phyloP scores from a whole-genome alignment of 2,888 invertebrate genomes.

The Clusia tigrina region DNA sequence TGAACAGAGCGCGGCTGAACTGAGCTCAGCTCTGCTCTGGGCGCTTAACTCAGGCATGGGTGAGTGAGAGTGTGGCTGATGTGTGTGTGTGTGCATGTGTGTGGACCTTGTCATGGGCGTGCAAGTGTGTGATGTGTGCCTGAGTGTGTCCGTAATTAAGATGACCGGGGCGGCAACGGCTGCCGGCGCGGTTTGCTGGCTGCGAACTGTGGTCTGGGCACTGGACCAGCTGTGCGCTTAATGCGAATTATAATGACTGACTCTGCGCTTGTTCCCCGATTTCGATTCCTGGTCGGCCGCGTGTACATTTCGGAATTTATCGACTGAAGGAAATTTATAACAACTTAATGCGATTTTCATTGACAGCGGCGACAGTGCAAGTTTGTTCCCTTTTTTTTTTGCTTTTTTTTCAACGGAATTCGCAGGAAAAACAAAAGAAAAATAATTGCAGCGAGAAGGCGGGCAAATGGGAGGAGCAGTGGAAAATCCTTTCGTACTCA shows the following conservation, averaged over 20 bases:
- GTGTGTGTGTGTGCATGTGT: no score
- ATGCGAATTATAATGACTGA: conserved; percentile 55
- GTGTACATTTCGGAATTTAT: conserved; percentile 34
- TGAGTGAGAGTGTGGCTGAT: no score
- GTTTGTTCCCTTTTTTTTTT: background rate
- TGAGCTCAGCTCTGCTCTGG: no score
- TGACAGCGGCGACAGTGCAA: conserved; percentile 44
- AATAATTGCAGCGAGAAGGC: no score
- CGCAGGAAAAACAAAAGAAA: no score
- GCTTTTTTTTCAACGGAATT: background rate
- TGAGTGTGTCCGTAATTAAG: conserved; percentile 14
- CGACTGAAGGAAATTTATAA: conserved; percentile 40
- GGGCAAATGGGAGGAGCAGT: no score
- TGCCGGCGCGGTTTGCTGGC: background rate
- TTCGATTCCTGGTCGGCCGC: conserved; percentile 23
- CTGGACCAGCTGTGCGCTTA: conserved; percentile 37
- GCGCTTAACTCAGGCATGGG: no score
- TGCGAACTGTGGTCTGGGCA: background rate
- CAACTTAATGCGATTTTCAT: conserved; percentile 57
- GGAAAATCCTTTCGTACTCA: no score
- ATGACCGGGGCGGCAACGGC: conserved; percentile 1
- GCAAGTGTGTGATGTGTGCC: no score
- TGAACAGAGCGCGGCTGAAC: no score
- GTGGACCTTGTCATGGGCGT: no score
- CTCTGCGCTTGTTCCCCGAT: conserved; percentile 22